These are phyloP conservation scores for Corapipo altera DNA, from an alignment of 2,113 vertebrate species.

Conservation along the genomic window DNA sequence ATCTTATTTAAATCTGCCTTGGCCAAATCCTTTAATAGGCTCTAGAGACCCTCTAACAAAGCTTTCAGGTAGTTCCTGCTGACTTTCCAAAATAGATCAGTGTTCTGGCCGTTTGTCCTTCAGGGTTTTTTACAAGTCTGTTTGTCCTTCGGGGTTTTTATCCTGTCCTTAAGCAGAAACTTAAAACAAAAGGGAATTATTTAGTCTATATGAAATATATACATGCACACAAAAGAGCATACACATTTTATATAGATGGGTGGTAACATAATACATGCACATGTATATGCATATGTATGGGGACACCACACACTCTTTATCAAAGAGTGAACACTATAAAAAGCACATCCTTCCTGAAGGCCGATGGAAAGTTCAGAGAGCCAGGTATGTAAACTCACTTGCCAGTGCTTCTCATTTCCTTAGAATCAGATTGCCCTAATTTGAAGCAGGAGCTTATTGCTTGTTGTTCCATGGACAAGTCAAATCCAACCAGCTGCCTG, in stretches of 20 bases:
- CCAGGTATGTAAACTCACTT: neutral
- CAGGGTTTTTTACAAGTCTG: neutral
- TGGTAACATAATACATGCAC: too few species aligned
- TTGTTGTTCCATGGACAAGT: neutral
- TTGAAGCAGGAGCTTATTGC: neutral
- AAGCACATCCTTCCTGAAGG: neutral
- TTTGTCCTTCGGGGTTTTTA: neutral
- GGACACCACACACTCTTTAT: neutral
- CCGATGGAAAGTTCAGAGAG: neutral
- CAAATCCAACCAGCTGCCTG: neutral
- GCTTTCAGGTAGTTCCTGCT: neutral
- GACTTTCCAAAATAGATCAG: neutral
- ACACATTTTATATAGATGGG: neutral
- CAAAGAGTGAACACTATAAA: neutral
- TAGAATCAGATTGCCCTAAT: neutral
- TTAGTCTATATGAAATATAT: neutral
- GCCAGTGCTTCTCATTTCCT: neutral
- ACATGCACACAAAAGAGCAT: neutral
- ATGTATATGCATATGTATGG: neutral
- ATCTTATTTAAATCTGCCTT: slow-evolving; percentile 27
- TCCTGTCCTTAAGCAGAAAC: neutral
- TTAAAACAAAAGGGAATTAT: neutral
- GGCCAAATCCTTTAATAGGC: slow-evolving; percentile 42
- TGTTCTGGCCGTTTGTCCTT: neutral
- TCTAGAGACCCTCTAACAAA: slow-evolving; percentile 20